Conservation (phyloP, 2,113 vertebrate genomes). For the Choloepus hoffmanni region DNA sequence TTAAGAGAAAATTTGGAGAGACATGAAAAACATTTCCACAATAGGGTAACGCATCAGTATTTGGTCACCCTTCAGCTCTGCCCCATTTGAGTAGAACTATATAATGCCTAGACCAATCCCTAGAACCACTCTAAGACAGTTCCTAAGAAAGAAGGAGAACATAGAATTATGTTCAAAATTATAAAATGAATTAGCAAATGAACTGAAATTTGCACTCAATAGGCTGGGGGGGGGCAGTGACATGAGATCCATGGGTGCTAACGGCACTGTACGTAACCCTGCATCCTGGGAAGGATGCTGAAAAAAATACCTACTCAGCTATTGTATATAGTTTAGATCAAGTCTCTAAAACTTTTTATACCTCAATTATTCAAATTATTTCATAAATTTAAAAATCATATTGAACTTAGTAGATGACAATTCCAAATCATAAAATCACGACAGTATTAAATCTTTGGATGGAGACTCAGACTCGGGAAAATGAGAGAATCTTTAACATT, state of each 20-base stretch:
- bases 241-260: neutral
- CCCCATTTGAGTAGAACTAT: neutral
- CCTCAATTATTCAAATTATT: neutral
- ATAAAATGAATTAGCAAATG: neutral
- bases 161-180: neutral
- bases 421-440: slow-evolving; percentile 25
- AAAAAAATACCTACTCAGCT: neutral
- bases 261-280: neutral
- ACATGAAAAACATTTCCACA: neutral
- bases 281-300: neutral
- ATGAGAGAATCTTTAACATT: neutral
- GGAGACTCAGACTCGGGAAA: neutral
- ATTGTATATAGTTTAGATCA: neutral
- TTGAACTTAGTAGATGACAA: neutral
- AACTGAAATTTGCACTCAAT: neutral
- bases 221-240: neutral
- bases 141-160: neutral
- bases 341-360: neutral
- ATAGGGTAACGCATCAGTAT: neutral
- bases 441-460: neutral
- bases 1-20: slow-evolving; percentile 1
- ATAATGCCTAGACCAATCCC: neutral
- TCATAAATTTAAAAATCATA: slow-evolving; percentile 9
- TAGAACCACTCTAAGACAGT: neutral
- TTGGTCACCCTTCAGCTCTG: neutral